Percentiles rank a stretch among this genome's conserved stretches.
Evolutionary conservation across 2,888 invertebrate species (phyloP).

Genomic region (Amphipoea oculea): DNA sequence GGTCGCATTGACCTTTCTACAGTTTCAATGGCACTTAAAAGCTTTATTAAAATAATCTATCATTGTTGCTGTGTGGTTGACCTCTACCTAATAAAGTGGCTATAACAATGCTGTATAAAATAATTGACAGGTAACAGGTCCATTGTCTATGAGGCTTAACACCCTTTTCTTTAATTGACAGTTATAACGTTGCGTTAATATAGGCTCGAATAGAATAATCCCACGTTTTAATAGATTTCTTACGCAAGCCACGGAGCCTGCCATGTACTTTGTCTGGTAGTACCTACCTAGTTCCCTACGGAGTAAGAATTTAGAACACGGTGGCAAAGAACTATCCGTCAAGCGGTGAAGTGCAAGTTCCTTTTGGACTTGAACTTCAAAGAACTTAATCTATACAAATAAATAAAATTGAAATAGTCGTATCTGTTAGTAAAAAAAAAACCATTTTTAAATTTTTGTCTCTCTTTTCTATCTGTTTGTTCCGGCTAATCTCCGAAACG

Average conservation of each 20-base stretch:
- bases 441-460: too few species aligned
- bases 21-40: constrained; percentile 11
- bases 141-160: constrained; percentile 35
- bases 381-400: neutral
- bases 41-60: constrained; percentile 34
- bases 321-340: neutral
- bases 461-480: too few species aligned
- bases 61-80: constrained; percentile 26
- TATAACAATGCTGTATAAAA: constrained; percentile 19
- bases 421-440: too few species aligned
- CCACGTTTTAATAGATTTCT: constrained; percentile 1
- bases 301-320: neutral
- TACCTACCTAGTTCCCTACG: neutral
- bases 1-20: neutral
- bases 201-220: constrained; percentile 16
- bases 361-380: neutral
- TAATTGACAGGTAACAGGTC: constrained; percentile 53
- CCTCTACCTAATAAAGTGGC: constrained; percentile 10
- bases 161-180: constrained; percentile 46
- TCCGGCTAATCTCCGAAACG: too few species aligned
- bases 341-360: neutral
- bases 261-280: neutral
- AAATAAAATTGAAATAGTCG: too few species aligned
- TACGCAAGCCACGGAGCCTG: neutral
- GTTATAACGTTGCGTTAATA: constrained; percentile 16